Evolutionary conservation across 1,140 invertebrate genomes (phyloP).

Genomic region (Hypothenemus hampei): DNA sequence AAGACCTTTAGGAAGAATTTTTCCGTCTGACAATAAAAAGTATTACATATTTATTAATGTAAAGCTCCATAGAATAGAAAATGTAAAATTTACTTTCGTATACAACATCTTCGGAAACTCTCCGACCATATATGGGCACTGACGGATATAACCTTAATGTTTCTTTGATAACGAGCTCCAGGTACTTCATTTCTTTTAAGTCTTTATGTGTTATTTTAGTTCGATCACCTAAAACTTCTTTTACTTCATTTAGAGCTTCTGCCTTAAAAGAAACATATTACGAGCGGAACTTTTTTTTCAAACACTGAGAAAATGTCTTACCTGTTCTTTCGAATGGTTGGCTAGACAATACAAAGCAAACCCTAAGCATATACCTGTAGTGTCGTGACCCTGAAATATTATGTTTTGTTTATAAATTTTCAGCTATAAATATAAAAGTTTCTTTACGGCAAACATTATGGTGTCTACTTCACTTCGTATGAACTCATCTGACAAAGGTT

Average conservation of each 20-base stretch:
- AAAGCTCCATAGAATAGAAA: too few relatives aligned
- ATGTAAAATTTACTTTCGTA: not conserved
- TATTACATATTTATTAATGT: not conserved
- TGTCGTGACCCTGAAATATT: constrained; percentile 53
- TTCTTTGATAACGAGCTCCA: constrained; percentile 70
- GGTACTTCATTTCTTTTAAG: constrained; percentile 62
- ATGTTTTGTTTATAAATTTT: not conserved
- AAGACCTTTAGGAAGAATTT: constrained; percentile 7
- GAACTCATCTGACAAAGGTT: constrained; percentile 55
- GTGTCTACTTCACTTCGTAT: constrained; percentile 81
- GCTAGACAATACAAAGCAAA: constrained; percentile 53
- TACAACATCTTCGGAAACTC: constrained; percentile 51
- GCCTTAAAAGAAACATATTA: not conserved
- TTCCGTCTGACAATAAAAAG: constrained; percentile 1
- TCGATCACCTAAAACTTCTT: not conserved
- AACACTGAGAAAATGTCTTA: constrained; percentile 26
- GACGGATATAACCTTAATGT: constrained; percentile 64
- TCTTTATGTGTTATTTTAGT: constrained; percentile 52
- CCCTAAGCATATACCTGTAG: constrained; percentile 59
- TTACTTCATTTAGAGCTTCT: not conserved
- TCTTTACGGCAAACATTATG: constrained; percentile 75
- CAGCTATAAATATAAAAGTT: not conserved
- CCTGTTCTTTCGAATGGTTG: constrained; percentile 47
- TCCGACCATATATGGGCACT: constrained; percentile 64
- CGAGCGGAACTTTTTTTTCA: too few relatives aligned